Percentiles rank a stretch among this genome's conserved stretches.
These are phyloP conservation scores for Coenobita brevimanus DNA, from an alignment of 1,140 invertebrate genomes.

Conservation along the genomic window DNA sequence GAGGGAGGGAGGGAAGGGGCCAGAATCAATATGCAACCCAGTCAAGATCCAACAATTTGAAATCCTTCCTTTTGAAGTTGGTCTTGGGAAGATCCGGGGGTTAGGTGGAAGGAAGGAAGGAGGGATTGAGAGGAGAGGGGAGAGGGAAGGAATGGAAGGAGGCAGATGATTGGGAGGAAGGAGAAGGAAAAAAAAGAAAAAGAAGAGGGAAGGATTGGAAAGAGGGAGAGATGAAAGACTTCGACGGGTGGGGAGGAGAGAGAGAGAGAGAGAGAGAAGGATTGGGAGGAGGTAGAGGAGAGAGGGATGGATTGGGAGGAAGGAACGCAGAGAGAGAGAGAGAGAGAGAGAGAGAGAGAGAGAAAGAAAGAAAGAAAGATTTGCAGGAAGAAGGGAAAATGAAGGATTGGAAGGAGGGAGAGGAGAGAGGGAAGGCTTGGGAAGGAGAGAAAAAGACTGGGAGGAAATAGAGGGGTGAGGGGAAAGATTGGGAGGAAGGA, in stretches of 20 bases:
- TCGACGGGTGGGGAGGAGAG: background rate
- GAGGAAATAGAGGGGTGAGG: background rate
- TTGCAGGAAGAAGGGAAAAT: background rate
- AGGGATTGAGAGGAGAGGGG: background rate
- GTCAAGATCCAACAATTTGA: too few relatives aligned
- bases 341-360: background rate
- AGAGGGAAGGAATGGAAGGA: background rate
- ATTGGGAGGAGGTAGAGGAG: background rate
- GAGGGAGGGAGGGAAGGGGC: background rate
- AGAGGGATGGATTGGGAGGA: background rate
- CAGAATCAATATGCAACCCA: background rate
- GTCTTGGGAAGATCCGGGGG: background rate
- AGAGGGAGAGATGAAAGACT: background rate
- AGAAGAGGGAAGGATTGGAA: background rate
- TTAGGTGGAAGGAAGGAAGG: background rate
- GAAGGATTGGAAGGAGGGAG: background rate
- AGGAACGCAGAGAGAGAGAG: background rate
- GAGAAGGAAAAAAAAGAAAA: background rate
- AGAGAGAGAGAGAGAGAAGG: background rate
- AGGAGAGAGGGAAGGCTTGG: background rate
- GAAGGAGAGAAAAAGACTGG: background rate
- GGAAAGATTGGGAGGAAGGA: background rate
- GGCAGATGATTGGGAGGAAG: background rate
- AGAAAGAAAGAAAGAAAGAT: background rate
- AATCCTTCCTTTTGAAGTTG: background rate